Evolutionary conservation across 1,140 invertebrate species (phyloP), one percentile per base, ranked within the genome.

Genomic region (Aphis craccivora): DNA sequence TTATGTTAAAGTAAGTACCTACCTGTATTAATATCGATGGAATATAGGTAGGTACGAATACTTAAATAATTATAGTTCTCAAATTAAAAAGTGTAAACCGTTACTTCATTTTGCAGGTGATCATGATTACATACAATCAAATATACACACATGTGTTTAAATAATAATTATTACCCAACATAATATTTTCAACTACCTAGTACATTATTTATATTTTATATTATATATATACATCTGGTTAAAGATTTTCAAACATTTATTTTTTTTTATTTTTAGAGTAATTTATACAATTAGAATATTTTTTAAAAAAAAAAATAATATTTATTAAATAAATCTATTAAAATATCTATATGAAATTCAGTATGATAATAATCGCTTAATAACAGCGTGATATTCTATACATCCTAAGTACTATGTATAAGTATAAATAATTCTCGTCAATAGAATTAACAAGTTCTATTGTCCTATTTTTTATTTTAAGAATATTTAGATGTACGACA

Each of bases 1-100:
- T n/a, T 4, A 76, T 76, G 14, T 76, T n/a, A 76, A 76, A 76
- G n/a, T 76, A 35, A n/a, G 60, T 76, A 76, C 30, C 11, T n/a
- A 67, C 11, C 60, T 67, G 60, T 76, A 76, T 76, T n/a, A 76
- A 76, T n/a, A 67, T n/a, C 60, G 14, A 76, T 76, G 14, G 14
- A 14, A 51, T 51, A 40, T 40, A n/a, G n/a, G n/a, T n/a, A n/a
- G n/a, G n/a, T n/a, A n/a, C 45, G 7, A 40, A 40, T 14, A 51
- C 48, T 51, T 18, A 76, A 76, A 76, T 76, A 76, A 76, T 76
- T 76, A 76, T 76, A 76, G 60, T 76, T n/a, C 60, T 76, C n/a
- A n/a, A 76, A n/a, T 76, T n/a, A 14, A 76, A 76, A 76, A 76
- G 60, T 76, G n/a, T 76, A 18, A 76, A 67, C 30, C 60, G 60